Conservation (phyloP, 2,113 vertebrate species). For the Bubo blakistoni region DNA sequence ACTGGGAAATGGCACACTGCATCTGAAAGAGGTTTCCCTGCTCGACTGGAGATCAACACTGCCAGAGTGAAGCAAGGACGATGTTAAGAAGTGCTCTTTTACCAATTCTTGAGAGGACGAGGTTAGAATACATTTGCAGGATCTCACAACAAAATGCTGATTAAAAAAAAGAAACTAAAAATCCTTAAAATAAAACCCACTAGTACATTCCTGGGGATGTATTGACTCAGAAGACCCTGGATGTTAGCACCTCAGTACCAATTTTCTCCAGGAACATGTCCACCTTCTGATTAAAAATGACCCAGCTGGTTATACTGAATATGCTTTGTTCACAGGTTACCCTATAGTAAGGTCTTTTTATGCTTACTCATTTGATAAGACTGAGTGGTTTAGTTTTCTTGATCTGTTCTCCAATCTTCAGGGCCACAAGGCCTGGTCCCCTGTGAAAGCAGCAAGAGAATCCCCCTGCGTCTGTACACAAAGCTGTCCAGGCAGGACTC, state of each 20-base stretch:
- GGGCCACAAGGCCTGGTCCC: constrained; percentile 69
- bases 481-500: constrained; percentile 56
- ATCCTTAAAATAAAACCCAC: constrained; percentile 33
- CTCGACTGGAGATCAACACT: constrained; percentile 17
- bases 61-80: constrained; percentile 10
- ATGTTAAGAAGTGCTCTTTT: constrained; percentile 54
- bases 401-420: constrained; percentile 57
- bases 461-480: neutral
- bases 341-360: constrained; percentile 34
- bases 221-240: constrained; percentile 63
- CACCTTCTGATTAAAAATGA: constrained; percentile 56
- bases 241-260: constrained; percentile 48
- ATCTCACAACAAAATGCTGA: constrained; percentile 60
- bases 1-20: constrained; percentile 56
- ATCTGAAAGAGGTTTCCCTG: constrained; percentile 35
- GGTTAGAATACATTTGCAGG: constrained; percentile 60
- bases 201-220: constrained; percentile 53
- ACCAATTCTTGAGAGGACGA: constrained; percentile 38
- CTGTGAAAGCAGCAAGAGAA: constrained; percentile 69
- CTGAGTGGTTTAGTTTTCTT: constrained; percentile 44
- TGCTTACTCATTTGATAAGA: constrained; percentile 38
- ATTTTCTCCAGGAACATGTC: constrained; percentile 57
- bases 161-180: constrained; percentile 49
- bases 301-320: constrained; percentile 51
- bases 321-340: constrained; percentile 53